phyloP scores from a whole-genome alignment of 1,140 invertebrate species.

The Zaprionus inermis region DNA sequence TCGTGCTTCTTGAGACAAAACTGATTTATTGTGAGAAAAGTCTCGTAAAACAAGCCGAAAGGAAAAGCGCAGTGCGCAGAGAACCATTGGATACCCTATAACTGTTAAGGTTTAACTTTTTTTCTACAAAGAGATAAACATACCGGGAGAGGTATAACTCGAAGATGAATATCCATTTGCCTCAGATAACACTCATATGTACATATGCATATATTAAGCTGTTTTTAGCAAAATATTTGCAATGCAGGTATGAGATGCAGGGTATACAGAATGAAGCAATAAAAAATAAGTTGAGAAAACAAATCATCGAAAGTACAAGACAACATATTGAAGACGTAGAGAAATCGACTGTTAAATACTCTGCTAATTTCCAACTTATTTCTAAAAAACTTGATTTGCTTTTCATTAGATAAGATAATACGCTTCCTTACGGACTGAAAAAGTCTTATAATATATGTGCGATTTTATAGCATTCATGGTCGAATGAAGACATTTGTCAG shows the following conservation, averaged over 20 bases:
- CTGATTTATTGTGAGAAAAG: conserved; percentile 48
- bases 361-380: background rate
- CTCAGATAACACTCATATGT: background rate
- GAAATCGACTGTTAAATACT: background rate
- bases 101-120: background rate
- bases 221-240: too few species aligned
- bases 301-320: conserved; percentile 14
- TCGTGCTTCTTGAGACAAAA: conserved; percentile 21
- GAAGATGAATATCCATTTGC: too few species aligned
- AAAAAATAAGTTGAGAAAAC: conserved; percentile 29
- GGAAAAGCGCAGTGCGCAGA: background rate
- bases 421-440: too few species aligned
- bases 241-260: background rate
- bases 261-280: conserved; percentile 16
- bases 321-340: background rate
- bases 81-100: background rate
- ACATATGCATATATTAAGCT: too few species aligned
- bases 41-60: conserved; percentile 28
- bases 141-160: too few species aligned
- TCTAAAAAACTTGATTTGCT: background rate
- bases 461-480: too few species aligned
- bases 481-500: background rate
- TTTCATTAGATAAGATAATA: too few species aligned
- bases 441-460: too few species aligned
- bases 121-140: too few species aligned